phyloP scores from a whole-genome alignment of 2,797 vertebrate genomes.

The Lutjanus campechanus region DNA sequence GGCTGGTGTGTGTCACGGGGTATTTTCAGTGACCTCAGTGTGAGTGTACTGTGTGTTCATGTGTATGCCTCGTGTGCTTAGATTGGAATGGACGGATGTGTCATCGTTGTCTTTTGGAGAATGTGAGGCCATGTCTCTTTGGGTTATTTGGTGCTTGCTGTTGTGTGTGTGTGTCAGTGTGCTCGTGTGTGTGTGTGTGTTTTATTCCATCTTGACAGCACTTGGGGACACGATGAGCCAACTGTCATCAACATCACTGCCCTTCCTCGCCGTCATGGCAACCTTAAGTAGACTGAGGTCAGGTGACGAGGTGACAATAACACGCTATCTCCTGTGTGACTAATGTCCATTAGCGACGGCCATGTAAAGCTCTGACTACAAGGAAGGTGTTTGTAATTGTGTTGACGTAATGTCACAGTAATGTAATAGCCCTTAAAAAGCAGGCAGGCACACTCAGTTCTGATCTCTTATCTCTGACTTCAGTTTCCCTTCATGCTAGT shows the following conservation, averaged over 20 bases:
- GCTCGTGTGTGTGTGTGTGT: slow-evolving; percentile 3
- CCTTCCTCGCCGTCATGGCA: slow-evolving; percentile 54
- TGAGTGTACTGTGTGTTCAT: slow-evolving; percentile 67
- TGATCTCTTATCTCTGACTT: slow-evolving; percentile 68
- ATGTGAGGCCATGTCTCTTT: slow-evolving; percentile 60
- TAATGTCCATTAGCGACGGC: slow-evolving; percentile 50
- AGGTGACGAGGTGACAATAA: slow-evolving; percentile 68
- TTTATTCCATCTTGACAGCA: slow-evolving; percentile 48
- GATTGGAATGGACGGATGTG: slow-evolving; percentile 67
- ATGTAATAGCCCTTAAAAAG: slow-evolving; percentile 47
- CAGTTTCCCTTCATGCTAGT: slow-evolving; percentile 57
- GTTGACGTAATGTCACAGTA: slow-evolving; percentile 69
- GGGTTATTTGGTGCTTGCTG: slow-evolving; percentile 19
- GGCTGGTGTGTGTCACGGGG: slow-evolving; percentile 76
- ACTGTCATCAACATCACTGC: slow-evolving; percentile 56
- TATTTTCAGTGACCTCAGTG: slow-evolving; percentile 79
- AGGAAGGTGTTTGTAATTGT: slow-evolving; percentile 68
- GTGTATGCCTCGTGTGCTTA: slow-evolving; percentile 37
- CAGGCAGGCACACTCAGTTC: slow-evolving; percentile 48
- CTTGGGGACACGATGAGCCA: slow-evolving; percentile 40
- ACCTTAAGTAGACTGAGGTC: slow-evolving; percentile 49
- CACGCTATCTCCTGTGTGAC: slow-evolving; percentile 66
- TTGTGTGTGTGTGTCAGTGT: not conserved
- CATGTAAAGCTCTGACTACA: slow-evolving; percentile 53
- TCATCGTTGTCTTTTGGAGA: slow-evolving; percentile 67